Percentiles rank a stretch among this genome's conserved stretches.
Conservation (phyloP, 1,140 invertebrate species). For the Ceratitis capitata region DNA sequence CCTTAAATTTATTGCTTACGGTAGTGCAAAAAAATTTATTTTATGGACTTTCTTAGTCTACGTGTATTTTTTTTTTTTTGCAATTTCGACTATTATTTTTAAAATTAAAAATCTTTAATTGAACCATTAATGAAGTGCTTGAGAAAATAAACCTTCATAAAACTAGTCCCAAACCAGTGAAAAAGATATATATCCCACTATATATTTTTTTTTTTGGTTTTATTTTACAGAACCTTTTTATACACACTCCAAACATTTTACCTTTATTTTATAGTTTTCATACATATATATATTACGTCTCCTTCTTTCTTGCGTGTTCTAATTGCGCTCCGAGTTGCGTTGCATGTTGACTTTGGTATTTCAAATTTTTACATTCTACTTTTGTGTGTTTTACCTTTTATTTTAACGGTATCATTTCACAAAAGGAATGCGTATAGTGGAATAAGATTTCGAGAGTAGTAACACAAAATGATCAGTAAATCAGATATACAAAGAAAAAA, state of each 20-base stretch:
- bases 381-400: background rate
- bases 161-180: too few relatives aligned
- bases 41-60: too few relatives aligned
- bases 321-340: background rate
- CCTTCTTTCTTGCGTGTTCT: background rate
- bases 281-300: background rate
- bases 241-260: background rate
- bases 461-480: background rate
- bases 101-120: too few relatives aligned
- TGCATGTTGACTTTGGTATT: background rate
- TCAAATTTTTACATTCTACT: background rate
- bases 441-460: background rate
- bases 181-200: too few relatives aligned
- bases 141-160: too few relatives aligned
- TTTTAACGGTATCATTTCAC: background rate
- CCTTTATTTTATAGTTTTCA: background rate
- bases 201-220: too few relatives aligned
- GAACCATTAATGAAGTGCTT: too few relatives aligned
- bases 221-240: too few relatives aligned
- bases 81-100: too few relatives aligned
- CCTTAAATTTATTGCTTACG: background rate
- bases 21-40: too few relatives aligned
- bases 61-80: too few relatives aligned
- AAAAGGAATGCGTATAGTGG: background rate
- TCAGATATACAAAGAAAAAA: background rate